Evolutionary conservation across 1,140 invertebrate genomes (phyloP).

Genomic region (Pararge aegeria): DNA sequence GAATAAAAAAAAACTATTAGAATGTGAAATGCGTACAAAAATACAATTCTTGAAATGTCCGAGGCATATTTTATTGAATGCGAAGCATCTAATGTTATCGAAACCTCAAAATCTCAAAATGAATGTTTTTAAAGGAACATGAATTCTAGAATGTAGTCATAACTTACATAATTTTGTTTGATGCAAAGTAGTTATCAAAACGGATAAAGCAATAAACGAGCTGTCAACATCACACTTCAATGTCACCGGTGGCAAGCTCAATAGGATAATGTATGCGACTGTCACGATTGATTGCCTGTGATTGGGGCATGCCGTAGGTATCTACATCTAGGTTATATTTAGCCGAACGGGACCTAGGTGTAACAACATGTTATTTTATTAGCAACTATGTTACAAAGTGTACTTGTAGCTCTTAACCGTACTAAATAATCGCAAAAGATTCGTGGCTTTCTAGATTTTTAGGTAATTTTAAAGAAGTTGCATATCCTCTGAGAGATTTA

Average conservation of each 20-base stretch:
- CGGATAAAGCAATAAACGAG: conserved; percentile 13
- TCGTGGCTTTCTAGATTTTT: too few relatives aligned
- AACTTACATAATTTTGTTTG: not conserved
- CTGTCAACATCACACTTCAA: conserved; percentile 14
- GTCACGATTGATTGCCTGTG: conserved; percentile 30
- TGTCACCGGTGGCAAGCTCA: conserved; percentile 24
- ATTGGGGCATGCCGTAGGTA: not conserved
- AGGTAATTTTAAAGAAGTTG: too few relatives aligned
- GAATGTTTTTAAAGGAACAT: too few relatives aligned
- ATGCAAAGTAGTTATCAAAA: conserved; percentile 9
- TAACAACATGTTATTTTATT: not conserved
- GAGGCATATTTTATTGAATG: too few relatives aligned
- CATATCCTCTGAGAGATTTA: too few relatives aligned
- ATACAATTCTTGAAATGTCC: too few relatives aligned
- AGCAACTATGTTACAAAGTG: not conserved
- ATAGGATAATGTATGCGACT: conserved; percentile 55
- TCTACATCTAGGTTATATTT: not conserved
- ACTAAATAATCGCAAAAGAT: too few relatives aligned
- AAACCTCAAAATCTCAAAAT: too few relatives aligned
- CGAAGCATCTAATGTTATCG: too few relatives aligned
- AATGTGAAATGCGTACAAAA: too few relatives aligned
- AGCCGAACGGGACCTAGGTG: not conserved
- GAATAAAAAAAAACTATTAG: too few relatives aligned
- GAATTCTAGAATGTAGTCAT: not conserved
- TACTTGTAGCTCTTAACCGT: too few relatives aligned